Evolutionary conservation across 2,888 invertebrate species (phyloP), one percentile per base, ranked within the genome.

Genomic region (Epirrhoe tristata): DNA sequence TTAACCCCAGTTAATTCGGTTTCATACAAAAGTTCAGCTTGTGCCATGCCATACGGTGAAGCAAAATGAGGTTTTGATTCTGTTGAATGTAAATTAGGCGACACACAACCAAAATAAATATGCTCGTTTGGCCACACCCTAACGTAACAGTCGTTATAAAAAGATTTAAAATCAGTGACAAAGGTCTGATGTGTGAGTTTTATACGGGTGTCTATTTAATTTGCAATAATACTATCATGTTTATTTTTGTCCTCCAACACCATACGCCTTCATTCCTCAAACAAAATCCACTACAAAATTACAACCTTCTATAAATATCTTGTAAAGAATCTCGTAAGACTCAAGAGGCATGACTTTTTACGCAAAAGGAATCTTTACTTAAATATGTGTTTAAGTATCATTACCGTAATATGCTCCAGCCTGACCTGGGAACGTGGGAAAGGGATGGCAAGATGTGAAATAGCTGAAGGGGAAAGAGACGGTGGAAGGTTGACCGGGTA

Each of bases 381-480:
- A 92, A 91, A 93, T 92, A 90, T 92, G 91, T 92, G 88, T 92
- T 92, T 91, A 91, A 89, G 90, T 92, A 91, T 92, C 90, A 93
- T 93, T 93, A 93, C 91, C 77, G 89, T 91, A 91, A 92, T 91
- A 86, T 86, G 82, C 86, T 85, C 77, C 74, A 82, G 85, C 81
- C 88, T 92, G 92, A 93, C 92, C 92, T 83, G 87, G 83, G 86
- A 84, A 85, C 75, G 85, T 73, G 70, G 54, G 84, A 90, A 65
- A 6, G 78, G 74, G 89, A 90, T 64, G 70, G 77, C 24, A 65
- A 46, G 52, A 59, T 76, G 83, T 81, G 36, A 58, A 54, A 69
- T 70, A 67, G 24, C 48, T 67, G 53, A 6, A 82, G 58, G 66
- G 39, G 74, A 91, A 76, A 69, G 83, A 81, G 88, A 85, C 31